Evolutionary conservation across 2,888 invertebrate genomes (phyloP), one percentile per base, ranked within the genome.

Genomic region (Eupithecia exiguata): DNA sequence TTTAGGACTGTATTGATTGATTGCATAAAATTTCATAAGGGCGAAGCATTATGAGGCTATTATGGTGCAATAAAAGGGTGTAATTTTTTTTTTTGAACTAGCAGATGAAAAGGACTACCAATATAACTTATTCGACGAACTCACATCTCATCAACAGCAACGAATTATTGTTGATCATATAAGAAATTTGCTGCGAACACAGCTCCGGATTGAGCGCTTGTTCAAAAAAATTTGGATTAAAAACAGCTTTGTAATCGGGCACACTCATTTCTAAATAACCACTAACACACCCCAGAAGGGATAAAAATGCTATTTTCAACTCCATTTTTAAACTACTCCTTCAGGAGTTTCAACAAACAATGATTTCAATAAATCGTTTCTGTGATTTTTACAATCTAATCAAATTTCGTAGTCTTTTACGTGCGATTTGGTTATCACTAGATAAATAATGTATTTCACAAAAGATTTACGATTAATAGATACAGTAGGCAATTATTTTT

Each of bases 121-220:
- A 12, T 58, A 30, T 61, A 61, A 61, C 30, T 30, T 30, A 30
- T 16, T 30, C 25, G 16, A 30, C 18, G 1, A 38, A 91, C 92
- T 92, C 82, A 92, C 92, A 91, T 80, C 78, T 79, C 36, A 83
- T 71, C 25, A 86, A 77, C 21, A 92, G 78, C 1, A 77, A 2
- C 0, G 81, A 78, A 72, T 86, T 80, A 74, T 88, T 84, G 7
- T 78, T 75, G 5, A 78, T 62, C 43, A 92, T 82, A 73, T 85
- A 87, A 5, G 66, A 69, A n/a, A 92, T 78, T 78, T 93, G 92
- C 36, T 82, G 77, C n/a, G 81, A 76, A 83, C 93, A 93, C 66
- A 88, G 70, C 69, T 87, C 85, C 10, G 84, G 70, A 82, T 93
- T 86, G 53, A 93, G 77, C 16, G 89, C 91, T 70, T 84, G 80